These are phyloP conservation scores for Papilio dardanus DNA, from an alignment of 1,140 invertebrate genomes.

Conservation along the genomic window DNA sequence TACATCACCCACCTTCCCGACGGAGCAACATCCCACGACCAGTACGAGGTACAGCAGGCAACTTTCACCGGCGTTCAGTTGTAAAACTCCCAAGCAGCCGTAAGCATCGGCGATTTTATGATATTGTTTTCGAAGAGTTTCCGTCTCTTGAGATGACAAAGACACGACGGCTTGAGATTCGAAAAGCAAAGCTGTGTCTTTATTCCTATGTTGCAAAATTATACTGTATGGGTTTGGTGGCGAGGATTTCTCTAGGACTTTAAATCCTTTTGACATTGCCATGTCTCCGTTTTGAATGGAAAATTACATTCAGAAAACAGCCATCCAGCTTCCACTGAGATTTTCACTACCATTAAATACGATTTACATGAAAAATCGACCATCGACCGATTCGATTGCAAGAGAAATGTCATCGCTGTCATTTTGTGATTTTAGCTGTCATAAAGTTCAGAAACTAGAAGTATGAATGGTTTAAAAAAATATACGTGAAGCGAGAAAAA, in stretches of 20 bases:
- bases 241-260: constrained; percentile 93
- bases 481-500: not conserved
- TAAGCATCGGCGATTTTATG: constrained; percentile 95
- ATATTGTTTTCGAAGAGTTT: constrained; percentile 94
- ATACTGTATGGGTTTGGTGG: constrained; percentile 94
- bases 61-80: constrained; percentile 92
- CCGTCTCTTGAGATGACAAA: constrained; percentile 91
- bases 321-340: constrained; percentile 55
- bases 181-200: constrained; percentile 93
- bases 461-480: not conserved
- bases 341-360: constrained; percentile 29
- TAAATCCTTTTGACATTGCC: constrained; percentile 97
- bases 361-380: constrained; percentile 9
- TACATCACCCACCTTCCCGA: constrained; percentile 96
- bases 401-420: constrained; percentile 32
- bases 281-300: constrained; percentile 79
- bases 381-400: constrained; percentile 37
- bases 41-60: constrained; percentile 93
- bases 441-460: constrained; percentile 8
- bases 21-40: constrained; percentile 96
- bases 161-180: constrained; percentile 95
- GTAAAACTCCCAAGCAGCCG: constrained; percentile 95
- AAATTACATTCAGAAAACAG: constrained; percentile 44
- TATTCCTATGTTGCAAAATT: constrained; percentile 93
- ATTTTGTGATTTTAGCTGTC: constrained; percentile 16